Conservation (phyloP, 2,888 invertebrate genomes). For the Morpho deidamia region DNA sequence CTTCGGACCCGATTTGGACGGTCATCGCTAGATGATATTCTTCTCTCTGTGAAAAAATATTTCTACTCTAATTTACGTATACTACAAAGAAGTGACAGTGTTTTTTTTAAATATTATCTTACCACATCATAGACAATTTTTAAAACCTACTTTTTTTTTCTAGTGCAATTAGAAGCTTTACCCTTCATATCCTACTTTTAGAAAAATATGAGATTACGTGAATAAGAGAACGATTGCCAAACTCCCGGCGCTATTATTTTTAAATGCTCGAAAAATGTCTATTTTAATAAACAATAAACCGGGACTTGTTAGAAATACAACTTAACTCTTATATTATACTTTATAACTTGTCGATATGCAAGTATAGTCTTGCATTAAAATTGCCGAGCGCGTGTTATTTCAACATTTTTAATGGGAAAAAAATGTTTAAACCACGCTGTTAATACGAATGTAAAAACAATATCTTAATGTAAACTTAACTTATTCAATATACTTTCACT, state of each 20-base stretch:
- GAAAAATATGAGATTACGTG: slow-evolving; percentile 61
- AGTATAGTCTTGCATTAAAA: slow-evolving; percentile 6
- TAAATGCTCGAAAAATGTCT: slow-evolving; percentile 10
- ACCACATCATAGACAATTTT: too few species aligned
- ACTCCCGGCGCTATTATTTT: slow-evolving; percentile 47
- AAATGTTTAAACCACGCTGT: background rate
- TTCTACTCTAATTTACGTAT: slow-evolving; percentile 10
- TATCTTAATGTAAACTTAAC: slow-evolving; percentile 16
- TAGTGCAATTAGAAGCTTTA: slow-evolving; percentile 41
- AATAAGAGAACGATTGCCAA: slow-evolving; percentile 47
- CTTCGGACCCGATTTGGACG: slow-evolving; percentile 30
- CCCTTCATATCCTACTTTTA: slow-evolving; percentile 52
- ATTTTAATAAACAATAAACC: slow-evolving; percentile 10
- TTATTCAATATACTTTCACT: slow-evolving; percentile 9
- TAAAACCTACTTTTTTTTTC: background rate
- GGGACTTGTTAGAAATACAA: slow-evolving; percentile 10
- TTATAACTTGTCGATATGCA: slow-evolving; percentile 18
- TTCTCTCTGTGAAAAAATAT: slow-evolving; percentile 50
- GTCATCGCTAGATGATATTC: slow-evolving; percentile 4
- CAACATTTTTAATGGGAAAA: slow-evolving; percentile 8
- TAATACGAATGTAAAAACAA: slow-evolving; percentile 1
- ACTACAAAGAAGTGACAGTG: background rate
- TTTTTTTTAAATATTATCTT: slow-evolving; percentile 6
- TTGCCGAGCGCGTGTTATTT: background rate
- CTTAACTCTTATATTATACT: slow-evolving; percentile 14